phyloP scores from a whole-genome alignment of 2,888 invertebrate species.

The Microplitis deprimator region DNA sequence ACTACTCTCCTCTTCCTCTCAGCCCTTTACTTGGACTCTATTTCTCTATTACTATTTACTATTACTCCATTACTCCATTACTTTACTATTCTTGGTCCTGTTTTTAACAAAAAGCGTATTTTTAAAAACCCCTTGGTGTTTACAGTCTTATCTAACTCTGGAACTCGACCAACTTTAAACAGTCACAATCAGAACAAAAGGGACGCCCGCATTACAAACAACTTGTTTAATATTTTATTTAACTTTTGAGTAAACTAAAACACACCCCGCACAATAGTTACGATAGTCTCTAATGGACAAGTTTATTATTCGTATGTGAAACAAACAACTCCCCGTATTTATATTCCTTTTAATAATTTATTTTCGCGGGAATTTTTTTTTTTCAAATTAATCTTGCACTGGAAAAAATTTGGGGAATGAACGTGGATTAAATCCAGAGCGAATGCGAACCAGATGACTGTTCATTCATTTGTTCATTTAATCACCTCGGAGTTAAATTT shows the following conservation, averaged over 20 bases:
- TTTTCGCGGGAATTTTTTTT: no score
- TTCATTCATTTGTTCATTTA: no score
- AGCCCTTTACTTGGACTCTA: neutral
- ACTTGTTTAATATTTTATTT: neutral
- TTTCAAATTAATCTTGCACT: no score
- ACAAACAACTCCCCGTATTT: neutral
- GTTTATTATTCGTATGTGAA: neutral
- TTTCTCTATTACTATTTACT: no score
- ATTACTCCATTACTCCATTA: no score
- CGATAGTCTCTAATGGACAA: neutral
- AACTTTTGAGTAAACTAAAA: neutral
- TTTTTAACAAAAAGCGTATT: neutral
- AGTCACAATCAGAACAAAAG: neutral
- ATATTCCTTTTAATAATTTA: neutral
- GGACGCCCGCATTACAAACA: slow-evolving; percentile 12
- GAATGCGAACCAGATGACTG: no score
- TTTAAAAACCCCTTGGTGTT: neutral
- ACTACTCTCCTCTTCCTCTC: neutral
- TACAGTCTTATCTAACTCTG: neutral
- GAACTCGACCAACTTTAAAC: slow-evolving; percentile 11
- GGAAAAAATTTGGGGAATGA: no score
- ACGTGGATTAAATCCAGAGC: no score
- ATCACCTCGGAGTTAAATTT: no score
- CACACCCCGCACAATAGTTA: neutral
- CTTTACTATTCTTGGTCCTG: neutral